Evolutionary conservation across 1,140 invertebrate species (phyloP).

Genomic region (Heliconius melpomene): DNA sequence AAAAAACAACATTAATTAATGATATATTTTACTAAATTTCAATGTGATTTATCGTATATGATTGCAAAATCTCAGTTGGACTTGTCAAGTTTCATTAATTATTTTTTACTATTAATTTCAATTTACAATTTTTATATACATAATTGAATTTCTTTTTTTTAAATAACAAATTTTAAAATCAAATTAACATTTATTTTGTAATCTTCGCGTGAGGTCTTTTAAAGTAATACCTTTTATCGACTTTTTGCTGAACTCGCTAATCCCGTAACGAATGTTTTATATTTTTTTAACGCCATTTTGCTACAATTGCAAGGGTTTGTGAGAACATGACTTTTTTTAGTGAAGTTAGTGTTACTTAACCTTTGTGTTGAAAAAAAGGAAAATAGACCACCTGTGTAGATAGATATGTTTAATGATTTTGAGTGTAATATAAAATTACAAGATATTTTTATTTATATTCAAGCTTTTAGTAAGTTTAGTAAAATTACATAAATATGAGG

Average conservation of each 20-base stretch:
- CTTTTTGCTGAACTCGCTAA: conserved; percentile 44
- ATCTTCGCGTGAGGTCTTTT: conserved; percentile 55
- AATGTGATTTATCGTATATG: no score
- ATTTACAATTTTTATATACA: neutral
- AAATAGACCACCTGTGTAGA: conserved; percentile 3
- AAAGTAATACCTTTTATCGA: conserved; percentile 28
- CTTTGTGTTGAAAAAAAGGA: neutral
- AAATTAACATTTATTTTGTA: neutral
- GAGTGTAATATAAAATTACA: neutral
- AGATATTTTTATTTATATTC: no score
- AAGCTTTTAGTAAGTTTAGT: no score
- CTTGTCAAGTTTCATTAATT: no score
- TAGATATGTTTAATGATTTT: neutral
- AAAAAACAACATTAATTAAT: no score
- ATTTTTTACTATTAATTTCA: no score
- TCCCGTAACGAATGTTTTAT: conserved; percentile 49
- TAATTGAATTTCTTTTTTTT: neutral
- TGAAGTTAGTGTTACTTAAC: neutral
- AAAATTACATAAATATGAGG: no score
- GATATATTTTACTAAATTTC: no score
- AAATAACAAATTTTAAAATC: neutral
- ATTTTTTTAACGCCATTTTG: conserved; percentile 34
- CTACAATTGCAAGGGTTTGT: conserved; percentile 45
- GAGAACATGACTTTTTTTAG: conserved; percentile 8
- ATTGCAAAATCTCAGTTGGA: no score